These are phyloP conservation scores for Chaitophorus viminalis DNA, from an alignment of 2,888 invertebrate species.

Conservation along the genomic window DNA sequence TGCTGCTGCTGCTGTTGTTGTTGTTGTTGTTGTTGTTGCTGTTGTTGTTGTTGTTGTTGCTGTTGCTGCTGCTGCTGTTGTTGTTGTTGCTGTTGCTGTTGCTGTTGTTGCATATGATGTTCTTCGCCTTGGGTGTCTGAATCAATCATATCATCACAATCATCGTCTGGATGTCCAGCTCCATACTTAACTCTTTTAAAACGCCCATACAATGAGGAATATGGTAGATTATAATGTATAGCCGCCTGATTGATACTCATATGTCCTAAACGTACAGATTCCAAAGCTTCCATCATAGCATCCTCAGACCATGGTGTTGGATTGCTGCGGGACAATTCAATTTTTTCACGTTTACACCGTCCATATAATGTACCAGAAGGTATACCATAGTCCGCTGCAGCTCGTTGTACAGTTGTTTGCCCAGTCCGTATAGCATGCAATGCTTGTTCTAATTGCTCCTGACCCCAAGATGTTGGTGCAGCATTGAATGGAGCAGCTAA, in stretches of 20 bases:
- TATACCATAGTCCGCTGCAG: conserved; percentile 86
- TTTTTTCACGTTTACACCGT: conserved; percentile 88
- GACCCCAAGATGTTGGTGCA: conserved; percentile 88
- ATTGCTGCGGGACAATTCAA: conserved; percentile 86
- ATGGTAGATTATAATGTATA: conserved; percentile 89
- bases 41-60: conserved; percentile 61
- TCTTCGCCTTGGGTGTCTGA: conserved; percentile 56
- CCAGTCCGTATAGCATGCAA: conserved; percentile 84
- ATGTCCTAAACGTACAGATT: conserved; percentile 88
- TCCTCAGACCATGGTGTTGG: conserved; percentile 96
- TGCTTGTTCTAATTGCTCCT: conserved; percentile 84
- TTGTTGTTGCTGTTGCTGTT: conserved; percentile 59
- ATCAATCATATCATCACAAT: conserved; percentile 54
- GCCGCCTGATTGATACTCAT: conserved; percentile 95
- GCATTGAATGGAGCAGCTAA: conserved; percentile 91
- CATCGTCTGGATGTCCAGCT: conserved; percentile 67
- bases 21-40: conserved; percentile 62
- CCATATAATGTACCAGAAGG: conserved; percentile 90
- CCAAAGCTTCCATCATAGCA: conserved; percentile 89
- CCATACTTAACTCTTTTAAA: conserved; percentile 89
- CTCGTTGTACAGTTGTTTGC: conserved; percentile 83
- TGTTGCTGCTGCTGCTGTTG: conserved; percentile 54
- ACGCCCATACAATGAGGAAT: conserved; percentile 87
- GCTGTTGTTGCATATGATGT: conserved; percentile 59
- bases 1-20: conserved; percentile 63